Evolutionary conservation across 2,888 invertebrate genomes (phyloP).

Genomic region (Ophraella communa): DNA sequence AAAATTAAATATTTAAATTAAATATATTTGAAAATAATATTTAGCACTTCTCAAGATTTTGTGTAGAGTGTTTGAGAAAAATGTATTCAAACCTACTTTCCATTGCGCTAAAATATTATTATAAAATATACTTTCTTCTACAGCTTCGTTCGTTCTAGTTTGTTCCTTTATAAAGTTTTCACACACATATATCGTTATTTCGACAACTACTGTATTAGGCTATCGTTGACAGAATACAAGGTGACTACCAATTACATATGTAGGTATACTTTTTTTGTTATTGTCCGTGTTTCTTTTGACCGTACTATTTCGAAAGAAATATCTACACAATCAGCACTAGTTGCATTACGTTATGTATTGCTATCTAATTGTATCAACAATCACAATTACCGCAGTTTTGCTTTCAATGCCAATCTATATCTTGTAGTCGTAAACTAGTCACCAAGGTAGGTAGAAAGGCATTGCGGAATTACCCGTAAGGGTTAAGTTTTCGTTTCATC

Average conservation of each 20-base stretch:
- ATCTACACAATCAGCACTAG: constrained; percentile 43
- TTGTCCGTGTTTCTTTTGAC: constrained; percentile 17
- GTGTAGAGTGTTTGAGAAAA: no score
- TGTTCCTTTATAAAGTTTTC: not conserved
- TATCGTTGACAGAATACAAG: constrained; percentile 15
- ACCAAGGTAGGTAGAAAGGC: constrained; percentile 27
- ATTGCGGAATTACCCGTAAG: constrained; percentile 16
- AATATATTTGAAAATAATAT: no score
- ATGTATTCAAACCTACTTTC: no score
- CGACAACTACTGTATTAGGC: constrained; percentile 2
- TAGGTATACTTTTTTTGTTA: constrained; percentile 12
- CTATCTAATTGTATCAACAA: constrained; percentile 57
- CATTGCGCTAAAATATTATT: no score
- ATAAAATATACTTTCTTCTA: not conserved
- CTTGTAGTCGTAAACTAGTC: constrained; percentile 48
- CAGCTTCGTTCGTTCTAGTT: not conserved
- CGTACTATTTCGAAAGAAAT: constrained; percentile 30
- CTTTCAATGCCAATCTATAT: constrained; percentile 55
- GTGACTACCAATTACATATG: constrained; percentile 24
- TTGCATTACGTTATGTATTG: constrained; percentile 47
- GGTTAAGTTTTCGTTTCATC: constrained; percentile 4
- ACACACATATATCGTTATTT: constrained; percentile 1
- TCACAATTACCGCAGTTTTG: constrained; percentile 51
- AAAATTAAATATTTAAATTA: no score
- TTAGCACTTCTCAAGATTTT: no score